Evolutionary conservation across 2,888 invertebrate genomes (phyloP).

Genomic region (Latrodectus hesperus): DNA sequence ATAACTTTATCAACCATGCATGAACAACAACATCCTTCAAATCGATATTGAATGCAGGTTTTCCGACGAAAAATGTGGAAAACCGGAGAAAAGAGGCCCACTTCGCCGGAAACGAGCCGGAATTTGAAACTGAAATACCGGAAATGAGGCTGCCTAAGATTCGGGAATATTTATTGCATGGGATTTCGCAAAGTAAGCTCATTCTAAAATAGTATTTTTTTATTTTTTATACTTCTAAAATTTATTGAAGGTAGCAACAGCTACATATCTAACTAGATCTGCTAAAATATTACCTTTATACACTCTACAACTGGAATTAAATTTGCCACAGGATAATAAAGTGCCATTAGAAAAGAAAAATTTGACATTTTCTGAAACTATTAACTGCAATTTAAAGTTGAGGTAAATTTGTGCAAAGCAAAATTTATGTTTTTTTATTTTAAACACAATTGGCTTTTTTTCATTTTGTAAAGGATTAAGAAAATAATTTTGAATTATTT

Average conservation of each 20-base stretch:
- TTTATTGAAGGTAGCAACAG: background rate
- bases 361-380: no score
- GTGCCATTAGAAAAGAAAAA: no score
- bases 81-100: conserved; percentile 2
- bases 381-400: no score
- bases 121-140: conserved; percentile 30
- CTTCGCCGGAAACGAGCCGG: conserved; percentile 39
- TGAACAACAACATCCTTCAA: conserved; percentile 14
- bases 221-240: background rate
- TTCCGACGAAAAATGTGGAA: conserved; percentile 21
- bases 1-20: background rate
- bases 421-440: no score
- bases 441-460: no score
- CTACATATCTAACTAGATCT: no score
- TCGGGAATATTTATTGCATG: conserved; percentile 33
- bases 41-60: conserved; percentile 41
- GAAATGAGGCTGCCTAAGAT: conserved; percentile 23
- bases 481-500: no score
- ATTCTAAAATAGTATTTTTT: background rate
- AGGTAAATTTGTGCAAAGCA: no score
- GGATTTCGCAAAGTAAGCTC: conserved; percentile 12
- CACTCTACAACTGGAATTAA: no score
- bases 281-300: no score
- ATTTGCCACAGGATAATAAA: no score
- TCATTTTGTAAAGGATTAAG: no score